Conservation (phyloP, 2,888 invertebrate genomes). For the Tenodera sinensis region DNA sequence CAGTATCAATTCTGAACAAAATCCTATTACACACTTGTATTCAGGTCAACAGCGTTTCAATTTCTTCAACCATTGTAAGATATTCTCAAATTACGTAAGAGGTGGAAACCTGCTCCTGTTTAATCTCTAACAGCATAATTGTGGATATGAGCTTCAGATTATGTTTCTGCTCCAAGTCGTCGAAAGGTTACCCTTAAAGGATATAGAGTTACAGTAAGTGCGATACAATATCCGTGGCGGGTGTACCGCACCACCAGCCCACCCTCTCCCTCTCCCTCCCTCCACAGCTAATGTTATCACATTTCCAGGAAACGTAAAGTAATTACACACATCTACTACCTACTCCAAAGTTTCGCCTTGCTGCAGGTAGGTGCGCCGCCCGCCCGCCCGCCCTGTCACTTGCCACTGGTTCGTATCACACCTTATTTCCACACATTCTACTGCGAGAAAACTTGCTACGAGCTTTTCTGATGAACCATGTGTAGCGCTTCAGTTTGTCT, state of each 20-base stretch:
- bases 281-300: background rate
- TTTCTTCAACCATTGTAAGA: too few relatives aligned
- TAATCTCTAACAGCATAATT: background rate
- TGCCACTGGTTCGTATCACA: background rate
- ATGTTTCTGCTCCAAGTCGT: background rate
- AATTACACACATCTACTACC: background rate
- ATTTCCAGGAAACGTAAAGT: background rate
- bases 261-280: too few relatives aligned
- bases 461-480: too few relatives aligned
- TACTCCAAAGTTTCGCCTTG: background rate
- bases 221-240: background rate
- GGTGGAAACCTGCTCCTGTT: background rate
- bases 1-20: too few relatives aligned
- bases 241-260: background rate
- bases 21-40: too few relatives aligned
- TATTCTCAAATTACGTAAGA: too few relatives aligned
- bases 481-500: too few relatives aligned
- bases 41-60: too few relatives aligned
- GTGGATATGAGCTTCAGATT: background rate
- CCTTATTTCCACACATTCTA: background rate
- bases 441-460: too few relatives aligned
- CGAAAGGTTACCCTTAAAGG: background rate
- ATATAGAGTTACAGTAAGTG: background rate
- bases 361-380: background rate
- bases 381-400: too few relatives aligned